phyloP scores from a whole-genome alignment of 53 echinoderm and acorn worm genomes.

The Patiria pectinifera region DNA sequence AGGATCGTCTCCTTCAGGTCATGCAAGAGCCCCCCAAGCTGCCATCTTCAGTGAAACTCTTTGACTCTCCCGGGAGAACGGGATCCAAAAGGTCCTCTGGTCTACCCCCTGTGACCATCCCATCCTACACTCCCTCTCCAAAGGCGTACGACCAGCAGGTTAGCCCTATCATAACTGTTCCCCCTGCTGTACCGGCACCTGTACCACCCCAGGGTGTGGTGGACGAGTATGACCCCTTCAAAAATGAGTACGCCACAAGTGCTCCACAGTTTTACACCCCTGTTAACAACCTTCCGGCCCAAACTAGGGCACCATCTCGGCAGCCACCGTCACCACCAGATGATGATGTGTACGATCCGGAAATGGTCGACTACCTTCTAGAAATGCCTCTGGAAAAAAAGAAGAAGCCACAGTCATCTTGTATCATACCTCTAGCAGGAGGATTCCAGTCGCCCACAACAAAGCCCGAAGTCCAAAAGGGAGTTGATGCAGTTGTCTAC shows the following conservation, averaged over 20 bases:
- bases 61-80: conserved; percentile 30
- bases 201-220: conserved; percentile 3
- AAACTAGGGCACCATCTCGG: neutral
- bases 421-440: conserved; percentile 49
- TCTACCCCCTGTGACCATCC: conserved; percentile 48
- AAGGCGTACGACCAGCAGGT: conserved; percentile 46
- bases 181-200: conserved; percentile 55
- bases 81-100: conserved; percentile 14
- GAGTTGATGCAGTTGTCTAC: neutral
- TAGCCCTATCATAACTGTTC: conserved; percentile 59
- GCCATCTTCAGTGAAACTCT: conserved; percentile 51
- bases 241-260: neutral
- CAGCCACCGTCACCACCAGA: neutral
- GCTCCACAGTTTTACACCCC: conserved; percentile 41
- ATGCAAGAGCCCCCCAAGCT: conserved; percentile 56
- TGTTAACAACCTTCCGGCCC: neutral
- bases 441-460: conserved; percentile 49
- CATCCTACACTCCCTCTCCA: conserved; percentile 23
- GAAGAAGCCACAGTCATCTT: conserved; percentile 43
- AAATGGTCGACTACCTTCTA: conserved; percentile 59
- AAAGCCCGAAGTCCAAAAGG: neutral
- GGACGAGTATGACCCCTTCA: conserved; percentile 48
- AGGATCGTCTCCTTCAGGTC: conserved; percentile 53
- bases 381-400: conserved; percentile 52
- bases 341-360: conserved; percentile 54